These are phyloP conservation scores for Lasioglossum figueresi DNA, from an alignment of 2,888 invertebrate genomes.

Conservation along the genomic window DNA sequence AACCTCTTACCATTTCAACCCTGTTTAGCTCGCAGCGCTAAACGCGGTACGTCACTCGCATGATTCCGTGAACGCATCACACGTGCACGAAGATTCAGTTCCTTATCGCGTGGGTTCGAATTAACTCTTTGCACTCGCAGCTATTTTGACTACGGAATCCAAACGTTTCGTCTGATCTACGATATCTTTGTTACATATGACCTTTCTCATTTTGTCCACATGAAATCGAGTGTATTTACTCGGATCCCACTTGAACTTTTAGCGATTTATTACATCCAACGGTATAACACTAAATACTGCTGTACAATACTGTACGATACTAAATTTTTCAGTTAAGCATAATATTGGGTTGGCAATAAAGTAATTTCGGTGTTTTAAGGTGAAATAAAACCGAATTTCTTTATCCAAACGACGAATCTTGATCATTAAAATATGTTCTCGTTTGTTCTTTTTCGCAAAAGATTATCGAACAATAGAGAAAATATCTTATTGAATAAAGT, in stretches of 20 bases:
- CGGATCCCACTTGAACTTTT: background rate
- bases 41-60: background rate
- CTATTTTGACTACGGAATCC: background rate
- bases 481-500: too few species aligned
- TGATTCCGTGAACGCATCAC: background rate
- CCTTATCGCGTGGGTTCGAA: background rate
- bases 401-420: too few species aligned
- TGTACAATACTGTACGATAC: too few species aligned
- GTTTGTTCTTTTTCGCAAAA: too few species aligned
- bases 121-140: constrained; percentile 5
- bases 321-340: too few species aligned
- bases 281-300: too few species aligned
- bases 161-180: background rate
- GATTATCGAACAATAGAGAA: too few species aligned
- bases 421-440: too few species aligned
- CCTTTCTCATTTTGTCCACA: background rate
- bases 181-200: background rate
- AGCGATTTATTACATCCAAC: background rate
- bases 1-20: background rate
- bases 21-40: background rate
- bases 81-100: background rate
- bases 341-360: too few species aligned
- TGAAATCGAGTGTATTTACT: background rate
- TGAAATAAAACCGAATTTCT: too few species aligned
- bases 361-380: too few species aligned